These are phyloP conservation scores for Olivierus martensii DNA, from an alignment of 1,140 invertebrate species.

Conservation along the genomic window DNA sequence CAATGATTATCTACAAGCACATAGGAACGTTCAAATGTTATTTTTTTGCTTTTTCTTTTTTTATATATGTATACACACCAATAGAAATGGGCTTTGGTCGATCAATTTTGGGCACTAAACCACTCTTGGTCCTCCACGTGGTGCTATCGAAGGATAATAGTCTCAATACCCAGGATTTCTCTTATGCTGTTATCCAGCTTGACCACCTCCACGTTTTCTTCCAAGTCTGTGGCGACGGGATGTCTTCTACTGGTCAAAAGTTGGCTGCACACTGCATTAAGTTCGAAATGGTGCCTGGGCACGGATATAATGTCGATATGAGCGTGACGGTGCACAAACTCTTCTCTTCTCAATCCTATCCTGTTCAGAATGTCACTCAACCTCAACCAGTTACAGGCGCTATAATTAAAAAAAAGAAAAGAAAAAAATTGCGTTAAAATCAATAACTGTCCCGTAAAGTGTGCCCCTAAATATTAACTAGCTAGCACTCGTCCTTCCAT, in stretches of 20 bases:
- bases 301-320: conserved; percentile 15
- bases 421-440: too few relatives aligned
- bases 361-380: conserved; percentile 15
- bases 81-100: too few relatives aligned
- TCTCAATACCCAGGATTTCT: conserved; percentile 18
- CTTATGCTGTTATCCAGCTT: conserved; percentile 14
- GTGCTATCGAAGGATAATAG: conserved; percentile 15
- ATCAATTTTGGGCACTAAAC: too few relatives aligned
- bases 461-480: too few relatives aligned
- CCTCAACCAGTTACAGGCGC: conserved; percentile 13
- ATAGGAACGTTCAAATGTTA: too few relatives aligned
- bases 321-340: conserved; percentile 2
- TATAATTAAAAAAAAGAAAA: background rate
- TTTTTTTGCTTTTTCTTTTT: too few relatives aligned
- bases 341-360: conserved; percentile 8
- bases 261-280: conserved; percentile 12
- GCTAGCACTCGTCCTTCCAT: too few relatives aligned
- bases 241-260: conserved; percentile 6
- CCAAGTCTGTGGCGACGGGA: background rate
- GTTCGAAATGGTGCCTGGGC: conserved; percentile 15
- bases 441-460: too few relatives aligned
- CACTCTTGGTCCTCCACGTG: too few relatives aligned
- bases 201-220: conserved; percentile 11
- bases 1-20: too few relatives aligned
- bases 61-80: too few relatives aligned